Percentiles rank a stretch among this genome's conserved stretches.
Conservation (phyloP, 1,140 invertebrate species). For the Physella acuta region DNA sequence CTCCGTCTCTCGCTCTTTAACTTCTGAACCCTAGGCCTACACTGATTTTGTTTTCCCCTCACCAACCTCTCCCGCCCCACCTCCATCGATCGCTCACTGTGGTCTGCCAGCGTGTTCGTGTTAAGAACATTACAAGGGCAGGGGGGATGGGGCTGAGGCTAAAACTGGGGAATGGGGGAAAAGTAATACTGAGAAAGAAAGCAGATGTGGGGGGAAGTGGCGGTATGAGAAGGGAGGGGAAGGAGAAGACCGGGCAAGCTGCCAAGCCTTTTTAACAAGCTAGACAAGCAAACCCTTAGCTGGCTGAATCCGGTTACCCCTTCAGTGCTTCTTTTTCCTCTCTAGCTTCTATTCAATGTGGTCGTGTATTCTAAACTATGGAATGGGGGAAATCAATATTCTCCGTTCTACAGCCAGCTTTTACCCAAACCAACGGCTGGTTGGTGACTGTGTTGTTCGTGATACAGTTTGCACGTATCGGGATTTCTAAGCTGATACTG, state of each 20-base stretch:
- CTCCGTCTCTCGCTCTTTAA: no score
- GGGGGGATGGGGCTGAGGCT: no score
- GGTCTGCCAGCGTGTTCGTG: background rate
- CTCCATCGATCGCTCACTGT: no score
- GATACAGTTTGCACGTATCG: background rate
- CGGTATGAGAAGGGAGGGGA: background rate
- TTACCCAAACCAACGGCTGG: no score
- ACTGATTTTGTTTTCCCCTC: no score
- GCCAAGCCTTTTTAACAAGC: conserved; percentile 11
- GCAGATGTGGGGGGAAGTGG: background rate
- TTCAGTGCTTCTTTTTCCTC: background rate
- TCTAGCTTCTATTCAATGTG: conserved; percentile 12
- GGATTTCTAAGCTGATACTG: background rate
- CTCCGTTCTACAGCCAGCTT: background rate
- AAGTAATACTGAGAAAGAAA: conserved; percentile 7
- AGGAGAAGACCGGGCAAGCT: background rate
- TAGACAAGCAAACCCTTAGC: conserved; percentile 15
- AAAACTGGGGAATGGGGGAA: no score
- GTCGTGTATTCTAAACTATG: conserved; percentile 10
- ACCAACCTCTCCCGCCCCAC: no score
- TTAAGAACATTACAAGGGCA: no score
- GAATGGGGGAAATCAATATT: conserved; percentile 14
- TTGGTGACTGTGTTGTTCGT: no score
- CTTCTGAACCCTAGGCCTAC: no score
- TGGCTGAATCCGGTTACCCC: conserved; percentile 17